Conservation (phyloP, 2,797 vertebrate species). For the Dermochelys coriacea region DNA sequence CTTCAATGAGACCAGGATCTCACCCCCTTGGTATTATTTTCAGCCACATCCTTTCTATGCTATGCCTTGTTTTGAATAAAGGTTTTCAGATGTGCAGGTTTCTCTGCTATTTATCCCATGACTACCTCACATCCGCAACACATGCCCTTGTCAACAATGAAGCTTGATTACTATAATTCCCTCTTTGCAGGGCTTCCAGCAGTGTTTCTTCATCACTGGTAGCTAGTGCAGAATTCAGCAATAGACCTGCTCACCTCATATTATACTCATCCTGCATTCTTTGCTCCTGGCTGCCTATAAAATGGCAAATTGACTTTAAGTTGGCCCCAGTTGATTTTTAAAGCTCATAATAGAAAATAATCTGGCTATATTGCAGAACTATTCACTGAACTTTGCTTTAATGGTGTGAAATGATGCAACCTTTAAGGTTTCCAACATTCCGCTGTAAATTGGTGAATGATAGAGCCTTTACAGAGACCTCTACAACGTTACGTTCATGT, state of each 20-base stretch:
- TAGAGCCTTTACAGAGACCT: neutral
- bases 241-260: neutral
- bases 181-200: neutral
- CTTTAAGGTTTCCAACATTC: neutral
- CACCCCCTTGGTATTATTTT: neutral
- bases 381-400: neutral
- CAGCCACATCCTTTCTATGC: neutral
- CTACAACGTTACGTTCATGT: neutral
- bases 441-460: neutral
- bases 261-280: accelerated
- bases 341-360: neutral
- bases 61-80: neutral
- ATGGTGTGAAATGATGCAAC: accelerated
- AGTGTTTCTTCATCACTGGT: accelerated
- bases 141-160: neutral
- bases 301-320: neutral
- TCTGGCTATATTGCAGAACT: neutral
- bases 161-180: accelerated
- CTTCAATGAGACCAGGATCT: neutral
- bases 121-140: neutral
- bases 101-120: neutral
- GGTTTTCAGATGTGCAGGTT: neutral
- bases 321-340: neutral
- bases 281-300: neutral
- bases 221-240: neutral